Evolutionary conservation across 2,113 vertebrate genomes (phyloP), one percentile per base, ranked within the genome.

Genomic region (Amia ocellicauda): DNA sequence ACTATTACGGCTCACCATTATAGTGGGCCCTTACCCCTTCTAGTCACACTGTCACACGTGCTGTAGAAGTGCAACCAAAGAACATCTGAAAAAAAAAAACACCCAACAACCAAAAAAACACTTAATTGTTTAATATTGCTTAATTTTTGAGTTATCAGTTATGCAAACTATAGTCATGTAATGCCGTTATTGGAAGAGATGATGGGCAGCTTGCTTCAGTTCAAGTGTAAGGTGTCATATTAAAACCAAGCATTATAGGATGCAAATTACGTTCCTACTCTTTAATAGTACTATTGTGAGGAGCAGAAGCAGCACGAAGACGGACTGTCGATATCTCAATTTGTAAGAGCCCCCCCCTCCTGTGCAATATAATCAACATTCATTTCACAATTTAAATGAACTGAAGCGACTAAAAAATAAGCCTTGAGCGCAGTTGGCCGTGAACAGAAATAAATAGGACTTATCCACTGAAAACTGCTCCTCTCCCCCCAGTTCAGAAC

Each of bases 1-100:
- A 0, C 87, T 99, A 88, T 83, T 99, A 65, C 87, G 94, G 76
- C 69, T 99, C 83, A 98, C 95, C 49, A 88, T 99, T 83, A 92
- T 99, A 29, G 96, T 98, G 63, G 97, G 97, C 60, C 94, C 93
- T 9, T 97, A 95, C 1, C 65, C 92, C 67, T 99, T 98, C 80
- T 88, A 73, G 86, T 36, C 7, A 26, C 7, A 58, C 27, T 4
- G 24, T 20, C 72, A 76, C 58, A 66, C 76, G 5, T 36, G 31
- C 31, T 7, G 31, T n/a, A n/a, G n/a, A n/a, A n/a, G n/a, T n/a
- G n/a, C n/a, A n/a, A n/a, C n/a, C n/a, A n/a, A n/a, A n/a, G n/a
- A n/a, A n/a, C n/a, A n/a, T n/a, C n/a, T n/a, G n/a, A n/a, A n/a
- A n/a, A n/a, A n/a, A n/a, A n/a, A n/a, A n/a, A n/a, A n/a, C n/a